Conservation (phyloP, 1,140 invertebrate genomes). For the Drosophila mojavensis region DNA sequence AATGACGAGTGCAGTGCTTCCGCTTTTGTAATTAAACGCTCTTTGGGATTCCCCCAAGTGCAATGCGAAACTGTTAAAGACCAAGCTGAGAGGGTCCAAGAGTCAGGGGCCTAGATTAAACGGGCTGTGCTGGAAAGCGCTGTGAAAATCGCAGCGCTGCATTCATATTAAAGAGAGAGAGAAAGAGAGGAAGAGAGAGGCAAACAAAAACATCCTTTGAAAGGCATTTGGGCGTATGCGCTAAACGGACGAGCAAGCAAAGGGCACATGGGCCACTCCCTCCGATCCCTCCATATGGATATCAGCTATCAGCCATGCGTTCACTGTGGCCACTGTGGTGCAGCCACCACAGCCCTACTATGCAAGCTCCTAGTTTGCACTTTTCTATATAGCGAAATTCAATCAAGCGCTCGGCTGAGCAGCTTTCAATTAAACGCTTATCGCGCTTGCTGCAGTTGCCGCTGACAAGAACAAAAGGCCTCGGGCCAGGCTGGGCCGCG, state of each 20-base stretch:
- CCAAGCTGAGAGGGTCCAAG: not conserved
- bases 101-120: constrained; percentile 26
- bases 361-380: constrained; percentile 28
- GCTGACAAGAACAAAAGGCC: constrained; percentile 27
- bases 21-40: constrained; percentile 29
- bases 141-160: constrained; percentile 29
- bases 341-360: not conserved
- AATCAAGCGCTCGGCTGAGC: constrained; percentile 48
- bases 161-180: constrained; percentile 19
- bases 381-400: constrained; percentile 56
- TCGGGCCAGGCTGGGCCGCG: not conserved
- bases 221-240: constrained; percentile 44
- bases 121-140: constrained; percentile 31
- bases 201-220: constrained; percentile 31
- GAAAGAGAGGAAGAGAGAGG: no score
- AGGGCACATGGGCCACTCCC: constrained; percentile 20
- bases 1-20: constrained; percentile 20
- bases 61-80: not conserved
- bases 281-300: not conserved
- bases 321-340: constrained; percentile 13
- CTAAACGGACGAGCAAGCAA: constrained; percentile 21
- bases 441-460: constrained; percentile 59
- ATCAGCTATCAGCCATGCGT: constrained; percentile 29
- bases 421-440: constrained; percentile 78
- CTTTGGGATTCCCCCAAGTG: not conserved